These are phyloP conservation scores for Pecten maximus DNA, from an alignment of 2,888 invertebrate species.

Conservation along the genomic window DNA sequence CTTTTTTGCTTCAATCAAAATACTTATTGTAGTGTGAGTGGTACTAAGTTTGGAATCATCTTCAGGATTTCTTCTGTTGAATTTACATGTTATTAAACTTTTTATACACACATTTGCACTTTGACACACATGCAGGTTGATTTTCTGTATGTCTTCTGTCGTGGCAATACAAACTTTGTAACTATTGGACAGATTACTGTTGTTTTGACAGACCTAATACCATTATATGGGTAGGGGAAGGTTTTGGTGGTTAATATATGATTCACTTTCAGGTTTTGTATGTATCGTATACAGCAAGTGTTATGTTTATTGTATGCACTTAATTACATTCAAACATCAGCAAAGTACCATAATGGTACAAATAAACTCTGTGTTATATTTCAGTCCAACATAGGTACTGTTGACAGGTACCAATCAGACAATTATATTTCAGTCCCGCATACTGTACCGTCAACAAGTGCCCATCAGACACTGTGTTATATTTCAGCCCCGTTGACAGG, in stretches of 20 bases:
- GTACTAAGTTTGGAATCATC: neutral
- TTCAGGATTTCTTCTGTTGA: neutral
- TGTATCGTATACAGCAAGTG: neutral
- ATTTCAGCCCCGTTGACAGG: too few relatives aligned
- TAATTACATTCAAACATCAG: too few relatives aligned
- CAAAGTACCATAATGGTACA: too few relatives aligned
- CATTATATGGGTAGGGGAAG: neutral
- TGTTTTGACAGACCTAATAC: too few relatives aligned
- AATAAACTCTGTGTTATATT: too few relatives aligned
- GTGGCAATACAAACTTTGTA: neutral
- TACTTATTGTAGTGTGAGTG: neutral
- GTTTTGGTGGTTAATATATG: neutral
- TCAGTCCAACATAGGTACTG: too few relatives aligned
- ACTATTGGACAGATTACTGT: too few relatives aligned
- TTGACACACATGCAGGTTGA: neutral
- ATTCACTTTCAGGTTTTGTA: neutral
- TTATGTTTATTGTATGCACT: too few relatives aligned
- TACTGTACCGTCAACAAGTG: too few relatives aligned
- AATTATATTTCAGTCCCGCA: too few relatives aligned
- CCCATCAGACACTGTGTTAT: too few relatives aligned
- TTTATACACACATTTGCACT: neutral
- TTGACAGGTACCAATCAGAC: too few relatives aligned
- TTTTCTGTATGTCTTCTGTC: neutral
- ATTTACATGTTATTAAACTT: neutral
- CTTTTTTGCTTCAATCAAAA: neutral